Conservation (phyloP, 2,888 invertebrate species). For the Papilio demoleus region DNA sequence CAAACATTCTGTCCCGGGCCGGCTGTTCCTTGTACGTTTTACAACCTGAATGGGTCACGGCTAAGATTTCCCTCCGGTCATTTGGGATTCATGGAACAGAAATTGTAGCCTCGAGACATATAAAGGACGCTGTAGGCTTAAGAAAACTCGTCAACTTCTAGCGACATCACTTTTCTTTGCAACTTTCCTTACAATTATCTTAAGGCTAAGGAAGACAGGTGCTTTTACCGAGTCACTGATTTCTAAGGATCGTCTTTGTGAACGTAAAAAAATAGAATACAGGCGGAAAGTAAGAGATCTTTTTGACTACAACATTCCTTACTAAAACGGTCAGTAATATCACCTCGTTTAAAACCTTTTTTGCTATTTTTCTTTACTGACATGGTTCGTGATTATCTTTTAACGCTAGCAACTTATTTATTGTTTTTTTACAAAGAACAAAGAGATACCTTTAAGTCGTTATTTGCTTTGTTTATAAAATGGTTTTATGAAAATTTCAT, state of each 20-base stretch:
- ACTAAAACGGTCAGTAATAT: slow-evolving; percentile 4
- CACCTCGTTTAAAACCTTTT: slow-evolving; percentile 1
- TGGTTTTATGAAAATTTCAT: not conserved
- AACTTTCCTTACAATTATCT: slow-evolving; percentile 64
- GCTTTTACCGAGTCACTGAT: slow-evolving; percentile 55
- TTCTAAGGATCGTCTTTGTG: slow-evolving; percentile 28
- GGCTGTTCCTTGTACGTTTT: slow-evolving; percentile 56
- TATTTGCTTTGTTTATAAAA: not conserved
- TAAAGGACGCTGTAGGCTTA: slow-evolving; percentile 80
- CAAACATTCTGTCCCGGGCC: slow-evolving; percentile 48
- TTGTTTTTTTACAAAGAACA: not conserved
- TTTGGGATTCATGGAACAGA: slow-evolving; percentile 82
- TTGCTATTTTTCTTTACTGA: not conserved
- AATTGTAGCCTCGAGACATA: slow-evolving; percentile 81
- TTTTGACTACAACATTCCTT: slow-evolving; percentile 11
- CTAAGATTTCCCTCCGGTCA: slow-evolving; percentile 84
- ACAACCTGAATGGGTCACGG: slow-evolving; percentile 80
- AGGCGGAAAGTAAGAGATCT: not conserved
- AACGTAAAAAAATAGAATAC: slow-evolving; percentile 9
- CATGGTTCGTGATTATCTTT: not conserved
- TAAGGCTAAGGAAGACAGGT: slow-evolving; percentile 58
- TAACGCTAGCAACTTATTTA: not conserved
- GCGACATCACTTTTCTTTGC: slow-evolving; percentile 59
- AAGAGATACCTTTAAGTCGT: not conserved
- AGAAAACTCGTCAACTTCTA: slow-evolving; percentile 71